Percentiles rank a stretch among this genome's conserved stretches.
Conservation (phyloP, 2,113 vertebrate genomes). For the Guaruba guarouba region DNA sequence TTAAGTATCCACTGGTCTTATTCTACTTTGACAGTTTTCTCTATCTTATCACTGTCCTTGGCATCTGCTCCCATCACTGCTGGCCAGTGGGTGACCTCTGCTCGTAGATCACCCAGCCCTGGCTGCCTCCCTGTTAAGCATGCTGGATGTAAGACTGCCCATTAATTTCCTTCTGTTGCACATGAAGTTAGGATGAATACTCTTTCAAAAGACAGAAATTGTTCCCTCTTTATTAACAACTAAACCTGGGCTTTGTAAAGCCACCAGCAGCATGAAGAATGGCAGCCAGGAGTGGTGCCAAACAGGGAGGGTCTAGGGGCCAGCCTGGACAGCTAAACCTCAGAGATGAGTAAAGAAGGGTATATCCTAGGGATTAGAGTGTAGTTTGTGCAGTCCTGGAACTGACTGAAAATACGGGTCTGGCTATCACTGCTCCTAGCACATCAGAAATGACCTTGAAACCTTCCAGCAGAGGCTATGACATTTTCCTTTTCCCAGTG, state of each 20-base stretch:
- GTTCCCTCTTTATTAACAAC: neutral
- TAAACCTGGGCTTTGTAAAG: neutral
- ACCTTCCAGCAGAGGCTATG: neutral
- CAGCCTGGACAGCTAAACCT: neutral
- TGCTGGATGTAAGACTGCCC: neutral
- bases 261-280: neutral
- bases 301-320: neutral
- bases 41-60: neutral
- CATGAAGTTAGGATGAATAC: neutral
- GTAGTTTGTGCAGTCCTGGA: neutral
- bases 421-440: neutral
- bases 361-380: neutral
- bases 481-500: neutral
- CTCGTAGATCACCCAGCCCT: fast-evolving
- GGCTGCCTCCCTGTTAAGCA: too few relatives aligned
- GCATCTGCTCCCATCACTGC: neutral
- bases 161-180: neutral
- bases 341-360: neutral
- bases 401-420: neutral
- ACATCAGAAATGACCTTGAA: neutral
- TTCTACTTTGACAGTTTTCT: neutral
- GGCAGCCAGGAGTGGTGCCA: neutral
- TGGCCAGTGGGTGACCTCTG: neutral
- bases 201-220: neutral
- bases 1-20: neutral